Percentiles rank a stretch among this genome's conserved stretches.
Evolutionary conservation across 2,113 vertebrate genomes (phyloP).

Genomic region (Poecilia latipinna): DNA sequence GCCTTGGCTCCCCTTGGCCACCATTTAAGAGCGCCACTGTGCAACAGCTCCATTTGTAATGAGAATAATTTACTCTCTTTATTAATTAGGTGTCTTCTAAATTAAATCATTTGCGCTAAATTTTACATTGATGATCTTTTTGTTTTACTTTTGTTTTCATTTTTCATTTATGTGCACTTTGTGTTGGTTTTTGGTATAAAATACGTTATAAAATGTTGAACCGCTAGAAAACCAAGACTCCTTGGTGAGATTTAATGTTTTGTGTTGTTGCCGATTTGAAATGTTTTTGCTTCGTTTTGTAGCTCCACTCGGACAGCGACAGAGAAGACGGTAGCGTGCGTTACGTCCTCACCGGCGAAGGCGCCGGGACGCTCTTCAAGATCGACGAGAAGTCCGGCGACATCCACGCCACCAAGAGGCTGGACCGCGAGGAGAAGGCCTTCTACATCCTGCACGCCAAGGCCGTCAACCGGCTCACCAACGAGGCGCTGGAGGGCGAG

Average conservation of each 20-base stretch:
- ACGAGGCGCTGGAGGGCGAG: conserved; percentile 91
- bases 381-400: conserved; percentile 97
- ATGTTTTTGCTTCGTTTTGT: conserved; percentile 31
- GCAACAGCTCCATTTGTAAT: too few species aligned
- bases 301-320: conserved; percentile 97
- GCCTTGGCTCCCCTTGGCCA: too few species aligned
- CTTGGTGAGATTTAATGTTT: not conserved
- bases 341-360: conserved; percentile 95
- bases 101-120: too few species aligned
- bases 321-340: conserved; percentile 90
- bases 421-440: conserved; percentile 95
- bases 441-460: conserved; percentile 92
- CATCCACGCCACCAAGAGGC: conserved; percentile 94
- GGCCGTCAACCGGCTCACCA: conserved; percentile 89
- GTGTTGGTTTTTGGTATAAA: too few species aligned
- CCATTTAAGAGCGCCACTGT: too few species aligned
- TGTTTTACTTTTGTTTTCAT: too few species aligned
- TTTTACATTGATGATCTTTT: too few species aligned
- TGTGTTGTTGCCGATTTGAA: conserved; percentile 3
- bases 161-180: too few species aligned
- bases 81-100: too few species aligned
- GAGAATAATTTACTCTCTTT: too few species aligned
- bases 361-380: conserved; percentile 93
- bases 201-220: too few species aligned
- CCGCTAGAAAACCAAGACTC: too few species aligned